A percentile compares a stretch with the other conserved stretches of the same genome.
Conservation (phyloP, 2,888 invertebrate genomes). For the Tenthredo livida region DNA sequence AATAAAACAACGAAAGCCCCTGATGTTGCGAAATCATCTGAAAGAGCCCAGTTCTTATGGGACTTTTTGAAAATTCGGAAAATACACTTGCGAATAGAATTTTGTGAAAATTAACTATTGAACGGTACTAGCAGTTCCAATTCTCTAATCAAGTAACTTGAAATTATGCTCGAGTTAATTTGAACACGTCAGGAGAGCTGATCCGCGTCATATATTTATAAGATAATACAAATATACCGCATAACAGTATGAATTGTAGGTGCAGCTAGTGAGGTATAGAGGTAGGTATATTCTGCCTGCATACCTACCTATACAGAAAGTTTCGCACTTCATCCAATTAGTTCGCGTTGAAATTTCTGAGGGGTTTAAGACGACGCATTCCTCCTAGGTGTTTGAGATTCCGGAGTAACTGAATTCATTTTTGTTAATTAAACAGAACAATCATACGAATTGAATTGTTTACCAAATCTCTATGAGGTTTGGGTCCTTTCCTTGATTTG, state of each 20-base stretch:
- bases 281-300: neutral
- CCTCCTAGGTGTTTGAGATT: neutral
- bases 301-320: neutral
- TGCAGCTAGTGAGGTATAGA: neutral
- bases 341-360: constrained; percentile 33
- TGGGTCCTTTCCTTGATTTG: neutral
- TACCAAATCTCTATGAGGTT: neutral
- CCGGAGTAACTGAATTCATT: constrained; percentile 7
- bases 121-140: neutral
- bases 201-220: too few relatives aligned
- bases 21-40: too few relatives aligned
- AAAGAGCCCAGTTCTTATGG: too few relatives aligned
- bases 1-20: too few relatives aligned
- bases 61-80: too few relatives aligned
- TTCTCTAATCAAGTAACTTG: neutral
- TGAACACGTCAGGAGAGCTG: neutral
- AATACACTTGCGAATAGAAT: too few relatives aligned
- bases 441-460: neutral
- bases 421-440: neutral
- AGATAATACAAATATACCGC: neutral
- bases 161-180: neutral
- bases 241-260: neutral
- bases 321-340: constrained; percentile 16
- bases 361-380: neutral
- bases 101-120: neutral